phyloP scores from a whole-genome alignment of 2,113 vertebrate genomes.

The Onychostoma macrolepis region DNA sequence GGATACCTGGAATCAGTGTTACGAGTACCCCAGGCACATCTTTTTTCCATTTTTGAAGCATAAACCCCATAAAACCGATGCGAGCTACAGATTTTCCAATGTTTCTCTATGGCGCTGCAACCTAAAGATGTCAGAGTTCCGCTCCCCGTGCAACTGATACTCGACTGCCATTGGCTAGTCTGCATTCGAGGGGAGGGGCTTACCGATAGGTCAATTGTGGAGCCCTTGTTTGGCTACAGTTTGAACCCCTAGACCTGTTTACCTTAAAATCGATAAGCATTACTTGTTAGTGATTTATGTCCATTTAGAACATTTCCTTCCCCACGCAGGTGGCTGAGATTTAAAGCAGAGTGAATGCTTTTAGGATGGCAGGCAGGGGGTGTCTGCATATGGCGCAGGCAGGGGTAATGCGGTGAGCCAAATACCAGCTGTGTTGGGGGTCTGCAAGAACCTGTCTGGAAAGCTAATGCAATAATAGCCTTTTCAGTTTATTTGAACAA shows the following conservation, averaged over 20 bases:
- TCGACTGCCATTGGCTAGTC: too few species aligned
- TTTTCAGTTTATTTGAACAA: conserved; percentile 9
- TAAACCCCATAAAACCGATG: too few species aligned
- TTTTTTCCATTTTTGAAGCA: too few species aligned
- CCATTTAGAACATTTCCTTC: neutral
- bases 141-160: too few species aligned
- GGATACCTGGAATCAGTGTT: too few species aligned
- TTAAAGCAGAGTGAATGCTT: neutral
- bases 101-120: too few species aligned
- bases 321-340: conserved; percentile 26
- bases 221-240: neutral
- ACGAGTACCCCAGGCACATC: too few species aligned
- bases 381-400: conserved; percentile 4
- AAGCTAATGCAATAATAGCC: neutral
- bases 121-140: too few species aligned
- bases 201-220: too few species aligned
- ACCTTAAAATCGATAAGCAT: neutral
- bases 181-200: too few species aligned
- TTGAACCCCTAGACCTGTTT: neutral
- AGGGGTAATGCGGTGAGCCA: conserved; percentile 4
- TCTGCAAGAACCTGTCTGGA: conserved; percentile 6
- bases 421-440: conserved; percentile 14
- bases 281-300: neutral
- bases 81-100: too few species aligned
- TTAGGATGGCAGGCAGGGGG: conserved; percentile 20